phyloP scores from a whole-genome alignment of 1,140 invertebrate species.

The Meteorus sp. region DNA sequence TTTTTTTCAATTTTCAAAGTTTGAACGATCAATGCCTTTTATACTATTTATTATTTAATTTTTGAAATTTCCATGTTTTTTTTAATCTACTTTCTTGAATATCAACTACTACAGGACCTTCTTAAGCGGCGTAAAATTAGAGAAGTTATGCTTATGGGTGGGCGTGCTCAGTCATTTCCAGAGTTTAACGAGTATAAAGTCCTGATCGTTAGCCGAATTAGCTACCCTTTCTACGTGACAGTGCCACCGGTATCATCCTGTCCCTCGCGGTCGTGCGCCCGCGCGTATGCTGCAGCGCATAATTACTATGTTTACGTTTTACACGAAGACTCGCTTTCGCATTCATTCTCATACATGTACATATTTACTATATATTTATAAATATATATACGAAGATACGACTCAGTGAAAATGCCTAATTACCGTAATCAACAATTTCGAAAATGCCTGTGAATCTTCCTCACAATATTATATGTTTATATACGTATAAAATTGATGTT shows the following conservation, averaged over 20 bases:
- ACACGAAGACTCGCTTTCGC: slow-evolving; percentile 1
- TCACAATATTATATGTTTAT: slow-evolving; percentile 8
- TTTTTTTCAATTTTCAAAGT: too few relatives aligned
- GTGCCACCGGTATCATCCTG: slow-evolving; percentile 22
- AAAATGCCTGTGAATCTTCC: background rate
- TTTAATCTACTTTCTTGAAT: too few relatives aligned
- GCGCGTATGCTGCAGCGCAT: slow-evolving; percentile 14
- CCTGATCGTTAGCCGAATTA: slow-evolving; percentile 31
- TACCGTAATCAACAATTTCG: slow-evolving; percentile 29
- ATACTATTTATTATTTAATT: too few relatives aligned
- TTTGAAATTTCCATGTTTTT: too few relatives aligned
- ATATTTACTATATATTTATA: too few relatives aligned
- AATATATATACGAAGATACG: too few relatives aligned
- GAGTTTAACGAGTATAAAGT: slow-evolving; percentile 31
- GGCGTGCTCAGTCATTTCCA: slow-evolving; percentile 31
- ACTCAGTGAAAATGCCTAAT: too few relatives aligned
- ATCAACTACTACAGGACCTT: too few relatives aligned
- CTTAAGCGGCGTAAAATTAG: slow-evolving; percentile 33
- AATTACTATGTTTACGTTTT: slow-evolving; percentile 32
- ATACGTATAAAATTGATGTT: slow-evolving; percentile 1
- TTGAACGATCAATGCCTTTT: too few relatives aligned
- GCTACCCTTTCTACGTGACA: slow-evolving; percentile 33
- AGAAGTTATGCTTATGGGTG: slow-evolving; percentile 30
- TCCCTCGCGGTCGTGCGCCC: background rate
- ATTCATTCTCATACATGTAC: background rate